These are phyloP conservation scores for Automeris io DNA, from an alignment of 2,888 invertebrate species.

Conservation along the genomic window DNA sequence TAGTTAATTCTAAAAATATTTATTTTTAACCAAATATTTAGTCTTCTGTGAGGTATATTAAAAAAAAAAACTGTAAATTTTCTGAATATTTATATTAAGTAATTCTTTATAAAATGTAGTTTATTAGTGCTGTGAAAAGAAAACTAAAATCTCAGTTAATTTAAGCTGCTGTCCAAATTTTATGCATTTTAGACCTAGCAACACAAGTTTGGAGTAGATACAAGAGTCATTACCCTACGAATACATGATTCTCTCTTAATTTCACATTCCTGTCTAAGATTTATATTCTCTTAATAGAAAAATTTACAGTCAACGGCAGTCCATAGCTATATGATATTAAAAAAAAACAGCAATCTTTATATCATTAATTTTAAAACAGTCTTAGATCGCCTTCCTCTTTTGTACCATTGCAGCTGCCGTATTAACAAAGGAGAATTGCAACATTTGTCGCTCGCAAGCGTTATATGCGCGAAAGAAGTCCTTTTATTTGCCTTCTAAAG, in stretches of 20 bases:
- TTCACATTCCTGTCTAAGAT: constrained; percentile 54
- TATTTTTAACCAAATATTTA: no score
- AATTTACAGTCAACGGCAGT: constrained; percentile 1
- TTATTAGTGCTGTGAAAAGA: no score
- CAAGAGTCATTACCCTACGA: constrained; percentile 56
- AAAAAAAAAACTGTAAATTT: no score
- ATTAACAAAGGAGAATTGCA: constrained; percentile 62
- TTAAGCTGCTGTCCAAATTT: no score
- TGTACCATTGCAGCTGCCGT: constrained; percentile 63
- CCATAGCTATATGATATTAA: neutral
- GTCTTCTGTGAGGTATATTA: no score
- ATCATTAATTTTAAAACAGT: constrained; percentile 4
- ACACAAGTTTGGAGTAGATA: no score
- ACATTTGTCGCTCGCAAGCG: constrained; percentile 67
- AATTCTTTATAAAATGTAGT: no score
- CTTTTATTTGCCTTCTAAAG: constrained; percentile 52
- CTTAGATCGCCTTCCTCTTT: constrained; percentile 45
- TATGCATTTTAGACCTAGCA: no score
- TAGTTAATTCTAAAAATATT: no score
- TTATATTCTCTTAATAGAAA: constrained; percentile 10
- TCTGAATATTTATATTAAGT: no score
- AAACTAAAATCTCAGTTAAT: no score
- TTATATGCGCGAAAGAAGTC: constrained; percentile 57
- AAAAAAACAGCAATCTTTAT: neutral
- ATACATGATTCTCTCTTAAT: constrained; percentile 66